Conservation (phyloP, 2,888 invertebrate species). For the Chrysolina haemoptera region DNA sequence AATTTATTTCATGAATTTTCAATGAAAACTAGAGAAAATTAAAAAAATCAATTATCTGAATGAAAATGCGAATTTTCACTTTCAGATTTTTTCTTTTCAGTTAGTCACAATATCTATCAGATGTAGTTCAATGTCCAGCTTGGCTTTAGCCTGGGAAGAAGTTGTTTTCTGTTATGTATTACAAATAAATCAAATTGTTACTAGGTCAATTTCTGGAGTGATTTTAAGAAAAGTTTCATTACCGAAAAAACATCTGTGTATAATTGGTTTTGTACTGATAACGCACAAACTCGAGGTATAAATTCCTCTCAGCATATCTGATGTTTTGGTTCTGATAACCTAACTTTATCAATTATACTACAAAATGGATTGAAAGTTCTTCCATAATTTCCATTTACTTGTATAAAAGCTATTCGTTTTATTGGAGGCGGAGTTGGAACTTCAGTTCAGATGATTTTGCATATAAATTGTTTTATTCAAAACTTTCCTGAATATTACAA, state of each 20-base stretch:
- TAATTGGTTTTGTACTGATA: background rate
- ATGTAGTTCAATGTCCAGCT: too few species aligned
- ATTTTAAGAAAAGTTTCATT: too few species aligned
- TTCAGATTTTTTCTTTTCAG: too few species aligned
- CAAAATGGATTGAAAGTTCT: background rate
- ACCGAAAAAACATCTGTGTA: background rate
- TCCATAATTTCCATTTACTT: background rate
- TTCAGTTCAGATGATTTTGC: background rate
- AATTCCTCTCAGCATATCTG: background rate
- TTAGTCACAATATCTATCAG: too few species aligned
- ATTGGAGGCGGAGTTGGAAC: background rate
- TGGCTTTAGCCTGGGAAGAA: too few species aligned
- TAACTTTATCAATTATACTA: conserved; percentile 1
- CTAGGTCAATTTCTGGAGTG: too few species aligned
- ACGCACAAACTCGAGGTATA: background rate
- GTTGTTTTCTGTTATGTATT: too few species aligned
- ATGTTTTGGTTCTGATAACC: background rate
- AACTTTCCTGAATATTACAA: background rate
- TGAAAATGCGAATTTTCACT: too few species aligned
- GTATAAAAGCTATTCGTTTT: background rate
- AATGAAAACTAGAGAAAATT: too few species aligned
- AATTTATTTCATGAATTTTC: too few species aligned
- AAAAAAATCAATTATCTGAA: too few species aligned
- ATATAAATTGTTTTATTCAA: conserved; percentile 3
- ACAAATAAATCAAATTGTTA: too few species aligned